Percentiles rank a stretch among this genome's conserved stretches.
phyloP scores from a whole-genome alignment of 2,113 vertebrate genomes.

The Equus quagga region DNA sequence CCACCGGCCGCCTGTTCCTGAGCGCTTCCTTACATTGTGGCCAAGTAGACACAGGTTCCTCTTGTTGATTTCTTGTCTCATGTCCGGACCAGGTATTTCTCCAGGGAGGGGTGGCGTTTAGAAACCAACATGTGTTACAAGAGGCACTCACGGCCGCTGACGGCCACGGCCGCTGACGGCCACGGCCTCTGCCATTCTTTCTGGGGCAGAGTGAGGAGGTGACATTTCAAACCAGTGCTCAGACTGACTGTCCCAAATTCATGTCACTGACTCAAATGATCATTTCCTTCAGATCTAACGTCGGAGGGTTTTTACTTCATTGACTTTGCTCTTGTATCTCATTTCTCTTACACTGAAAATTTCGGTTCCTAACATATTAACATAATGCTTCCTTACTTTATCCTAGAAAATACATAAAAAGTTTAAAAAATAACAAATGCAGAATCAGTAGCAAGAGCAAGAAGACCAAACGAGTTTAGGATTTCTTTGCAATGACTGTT shows the following conservation, averaged over 20 bases:
- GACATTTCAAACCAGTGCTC: rapidly evolving
- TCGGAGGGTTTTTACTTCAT: neutral
- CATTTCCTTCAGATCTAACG: rapidly evolving
- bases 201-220: neutral
- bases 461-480: neutral
- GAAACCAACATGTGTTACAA: rapidly evolving
- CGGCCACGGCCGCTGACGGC: too few relatives aligned
- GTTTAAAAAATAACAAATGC: neutral
- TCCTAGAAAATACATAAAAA: neutral
- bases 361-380: neutral
- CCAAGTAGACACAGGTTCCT: rapidly evolving
- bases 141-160: neutral
- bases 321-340: neutral
- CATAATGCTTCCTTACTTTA: neutral
- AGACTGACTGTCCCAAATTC: rapidly evolving
- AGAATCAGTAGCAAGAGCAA: neutral
- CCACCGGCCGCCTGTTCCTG: neutral
- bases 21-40: neutral
- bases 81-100: rapidly evolving
- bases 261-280: neutral
- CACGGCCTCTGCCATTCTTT: rapidly evolving
- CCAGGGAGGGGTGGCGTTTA: neutral
- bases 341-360: neutral
- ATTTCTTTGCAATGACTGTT: neutral
- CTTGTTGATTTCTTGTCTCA: neutral